Evolutionary conservation across 2,888 invertebrate genomes (phyloP).

Genomic region (Slavum lentiscoides): DNA sequence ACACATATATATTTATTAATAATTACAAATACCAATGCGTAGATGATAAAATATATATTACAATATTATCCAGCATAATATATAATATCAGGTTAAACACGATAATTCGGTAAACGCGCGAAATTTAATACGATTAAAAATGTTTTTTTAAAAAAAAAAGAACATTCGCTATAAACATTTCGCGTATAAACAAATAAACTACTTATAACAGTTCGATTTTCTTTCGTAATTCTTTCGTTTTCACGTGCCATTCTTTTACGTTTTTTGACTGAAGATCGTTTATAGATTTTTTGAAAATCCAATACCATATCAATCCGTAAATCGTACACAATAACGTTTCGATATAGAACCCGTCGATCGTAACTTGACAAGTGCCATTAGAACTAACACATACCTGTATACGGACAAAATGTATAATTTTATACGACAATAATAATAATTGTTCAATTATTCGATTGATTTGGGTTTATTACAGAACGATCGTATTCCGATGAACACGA

Average conservation of each 20-base stretch:
- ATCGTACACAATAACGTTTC: constrained; percentile 77
- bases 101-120: too few species aligned
- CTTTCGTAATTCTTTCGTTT: constrained; percentile 6
- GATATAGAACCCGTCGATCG: constrained; percentile 87
- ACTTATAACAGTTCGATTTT: too few species aligned
- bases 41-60: too few species aligned
- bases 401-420: neutral
- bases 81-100: too few species aligned
- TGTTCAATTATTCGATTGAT: neutral
- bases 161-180: too few species aligned
- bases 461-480: neutral
- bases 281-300: constrained; percentile 31
- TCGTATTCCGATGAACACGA: constrained; percentile 45
- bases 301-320: constrained; percentile 77
- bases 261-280: constrained; percentile 32
- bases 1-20: too few species aligned
- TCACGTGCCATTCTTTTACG: constrained; percentile 41
- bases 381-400: constrained; percentile 16
- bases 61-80: too few species aligned
- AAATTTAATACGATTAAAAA: too few species aligned
- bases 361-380: constrained; percentile 66
- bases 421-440: neutral
- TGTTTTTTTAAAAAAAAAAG: too few species aligned
- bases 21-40: too few species aligned
- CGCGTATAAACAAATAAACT: too few species aligned